Percentiles rank a stretch among this genome's conserved stretches.
These are phyloP conservation scores for Meda fulgida DNA, from an alignment of 2,797 vertebrate species.

Conservation along the genomic window DNA sequence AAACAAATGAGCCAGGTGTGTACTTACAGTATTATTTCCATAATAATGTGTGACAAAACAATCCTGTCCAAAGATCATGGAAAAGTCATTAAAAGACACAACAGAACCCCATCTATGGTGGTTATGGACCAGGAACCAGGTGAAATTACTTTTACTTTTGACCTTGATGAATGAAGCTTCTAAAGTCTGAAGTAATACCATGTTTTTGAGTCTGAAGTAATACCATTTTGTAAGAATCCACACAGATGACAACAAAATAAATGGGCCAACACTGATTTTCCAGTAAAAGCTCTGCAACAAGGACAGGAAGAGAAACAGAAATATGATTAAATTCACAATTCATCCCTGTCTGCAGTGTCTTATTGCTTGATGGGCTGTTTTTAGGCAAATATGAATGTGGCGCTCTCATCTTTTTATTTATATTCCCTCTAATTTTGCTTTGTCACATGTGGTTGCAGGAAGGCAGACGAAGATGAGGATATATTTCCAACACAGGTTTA, in stretches of 20 bases:
- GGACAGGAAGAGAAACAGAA: background rate
- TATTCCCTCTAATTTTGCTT: background rate
- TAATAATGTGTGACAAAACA: background rate
- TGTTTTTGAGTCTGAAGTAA: background rate
- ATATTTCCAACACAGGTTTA: too few relatives aligned
- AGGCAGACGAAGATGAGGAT: too few relatives aligned
- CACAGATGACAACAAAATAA: background rate
- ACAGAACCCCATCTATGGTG: background rate
- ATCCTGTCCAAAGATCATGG: background rate
- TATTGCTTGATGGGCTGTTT: background rate
- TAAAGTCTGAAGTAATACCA: background rate
- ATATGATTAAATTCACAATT: conserved; percentile 1
- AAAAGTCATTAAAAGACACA: background rate
- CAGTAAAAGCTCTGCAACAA: background rate
- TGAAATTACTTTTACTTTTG: background rate
- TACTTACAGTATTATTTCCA: too few relatives aligned
- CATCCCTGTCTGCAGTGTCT: background rate
- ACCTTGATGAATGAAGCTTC: background rate
- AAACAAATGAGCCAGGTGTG: background rate
- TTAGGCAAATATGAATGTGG: conserved; percentile 19
- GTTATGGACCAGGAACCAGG: background rate
- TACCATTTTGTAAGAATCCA: background rate
- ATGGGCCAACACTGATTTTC: background rate
- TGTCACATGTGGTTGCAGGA: too few relatives aligned
- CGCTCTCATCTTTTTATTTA: conserved; percentile 24